Evolutionary conservation across 2,797 vertebrate genomes (phyloP), one percentile per base, ranked within the genome.

Genomic region (Molossus molossus): DNA sequence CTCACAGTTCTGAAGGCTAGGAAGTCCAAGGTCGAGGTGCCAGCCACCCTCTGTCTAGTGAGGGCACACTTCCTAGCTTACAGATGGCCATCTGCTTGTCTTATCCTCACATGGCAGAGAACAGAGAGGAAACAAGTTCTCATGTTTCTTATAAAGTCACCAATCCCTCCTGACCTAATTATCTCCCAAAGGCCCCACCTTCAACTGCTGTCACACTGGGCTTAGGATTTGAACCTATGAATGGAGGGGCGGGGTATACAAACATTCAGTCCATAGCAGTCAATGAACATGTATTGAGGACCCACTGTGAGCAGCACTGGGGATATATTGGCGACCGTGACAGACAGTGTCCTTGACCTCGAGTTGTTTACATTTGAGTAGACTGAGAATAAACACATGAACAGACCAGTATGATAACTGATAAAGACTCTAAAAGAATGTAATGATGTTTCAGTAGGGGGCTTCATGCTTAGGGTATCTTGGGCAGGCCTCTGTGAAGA

Each of bases 321-420:
- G 3, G 9, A 58, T 13, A n/a, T 6, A 6, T 14, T 5, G 45
- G 62, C 67, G 50, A 57, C 23, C 0, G 0, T 45, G 58, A 17
- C 33, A 7, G 33, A 60, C 12, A 6, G 13, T 33, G 2, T 75
- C 25, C 37, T 70, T 70, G 45, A 48, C 83, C 29, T 45, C 17
- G 12, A 21, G 69, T 27, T 37, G 17, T 10, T 5, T 27, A 3
- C 17, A 9, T 40, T 48, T 13, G 13, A 60, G 33, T 21, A 65
- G 17, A 14, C 1, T 6, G 20, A 73, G 40, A 72, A 70, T 40
- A 40, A 33, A 57, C 23, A 7, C 27, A 40, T 79, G 48, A 4
- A 5, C 3, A 69, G 33, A 10, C 9, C 55, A 23, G 14, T 9
- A 4, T 15, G 33, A 27, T n/a, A 40, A 45, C 27, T 69, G 33